A percentile compares a stretch with the other conserved stretches of the same genome.
Conservation (phyloP, 2,888 invertebrate species). For the Tenodera sinensis region DNA sequence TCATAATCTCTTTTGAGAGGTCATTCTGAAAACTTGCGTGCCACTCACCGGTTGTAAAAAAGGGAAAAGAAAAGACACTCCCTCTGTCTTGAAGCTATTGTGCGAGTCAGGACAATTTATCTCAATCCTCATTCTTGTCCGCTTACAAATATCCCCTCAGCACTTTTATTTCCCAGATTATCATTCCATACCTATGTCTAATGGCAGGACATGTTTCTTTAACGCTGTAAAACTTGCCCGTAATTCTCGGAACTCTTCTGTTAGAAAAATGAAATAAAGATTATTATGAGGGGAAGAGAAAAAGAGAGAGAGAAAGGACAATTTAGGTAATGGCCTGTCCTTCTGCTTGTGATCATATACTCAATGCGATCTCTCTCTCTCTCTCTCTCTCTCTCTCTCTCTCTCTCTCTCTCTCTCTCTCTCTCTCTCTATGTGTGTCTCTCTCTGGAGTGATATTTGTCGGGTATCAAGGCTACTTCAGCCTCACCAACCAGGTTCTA, state of each 20-base stretch:
- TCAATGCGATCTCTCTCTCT: neutral
- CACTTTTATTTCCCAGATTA: neutral
- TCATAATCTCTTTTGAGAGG: neutral
- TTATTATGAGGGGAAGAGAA: neutral
- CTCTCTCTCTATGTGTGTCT: too few species aligned
- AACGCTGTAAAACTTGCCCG: neutral
- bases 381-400: too few species aligned
- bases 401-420: too few species aligned
- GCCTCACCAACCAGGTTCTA: too few species aligned
- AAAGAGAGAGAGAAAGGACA: neutral
- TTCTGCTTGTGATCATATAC: neutral
- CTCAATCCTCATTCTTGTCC: neutral
- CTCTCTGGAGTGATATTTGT: neutral
- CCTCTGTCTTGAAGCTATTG: neutral
- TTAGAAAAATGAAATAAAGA: neutral
- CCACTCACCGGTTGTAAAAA: neutral
- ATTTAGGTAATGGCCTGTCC: slow-evolving; percentile 1
- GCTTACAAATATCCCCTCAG: neutral
- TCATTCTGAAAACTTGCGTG: neutral
- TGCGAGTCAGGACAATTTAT: neutral
- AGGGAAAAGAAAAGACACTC: neutral
- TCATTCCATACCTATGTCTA: neutral
- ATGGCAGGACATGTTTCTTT: neutral
- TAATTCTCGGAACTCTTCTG: neutral
- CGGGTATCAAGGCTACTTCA: too few species aligned